Percentiles rank a stretch among this genome's conserved stretches.
Evolutionary conservation across 2,888 invertebrate genomes (phyloP).

Genomic region (Teleogryllus oceanicus): DNA sequence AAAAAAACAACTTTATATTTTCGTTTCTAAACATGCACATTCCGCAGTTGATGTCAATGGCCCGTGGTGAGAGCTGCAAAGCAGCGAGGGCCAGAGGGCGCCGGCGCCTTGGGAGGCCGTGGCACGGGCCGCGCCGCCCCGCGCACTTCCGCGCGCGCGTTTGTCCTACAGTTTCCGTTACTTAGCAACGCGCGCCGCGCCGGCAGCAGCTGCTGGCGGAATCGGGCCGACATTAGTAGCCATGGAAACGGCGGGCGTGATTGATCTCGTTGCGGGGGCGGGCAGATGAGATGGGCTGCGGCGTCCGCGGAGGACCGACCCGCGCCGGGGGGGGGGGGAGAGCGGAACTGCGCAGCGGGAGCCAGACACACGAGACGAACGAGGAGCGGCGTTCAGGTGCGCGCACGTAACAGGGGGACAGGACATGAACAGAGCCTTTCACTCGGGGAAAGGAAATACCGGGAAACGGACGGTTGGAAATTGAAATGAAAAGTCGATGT

Average conservation of each 20-base stretch:
- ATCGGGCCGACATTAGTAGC: slow-evolving; percentile 5
- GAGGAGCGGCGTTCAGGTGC: neutral
- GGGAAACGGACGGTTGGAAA: too few species aligned
- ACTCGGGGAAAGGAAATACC: too few species aligned
- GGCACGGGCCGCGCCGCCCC: neutral
- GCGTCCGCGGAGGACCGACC: neutral
- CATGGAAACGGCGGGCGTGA: slow-evolving; percentile 8
- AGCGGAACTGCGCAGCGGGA: neutral
- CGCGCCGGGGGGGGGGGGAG: neutral
- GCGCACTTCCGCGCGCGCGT: neutral
- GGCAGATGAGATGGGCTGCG: neutral
- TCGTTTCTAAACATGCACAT: too few species aligned
- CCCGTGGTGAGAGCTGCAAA: too few species aligned
- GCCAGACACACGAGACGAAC: neutral
- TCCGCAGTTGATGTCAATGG: too few species aligned
- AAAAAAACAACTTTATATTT: too few species aligned
- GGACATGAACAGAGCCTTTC: too few species aligned
- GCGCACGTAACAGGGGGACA: neutral
- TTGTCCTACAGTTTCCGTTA: neutral
- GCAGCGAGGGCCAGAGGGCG: too few species aligned
- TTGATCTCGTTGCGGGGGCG: slow-evolving; percentile 18
- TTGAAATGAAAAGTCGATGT: too few species aligned
- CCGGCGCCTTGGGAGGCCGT: too few species aligned
- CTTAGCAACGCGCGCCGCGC: neutral
- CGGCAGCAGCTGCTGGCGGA: neutral